Conservation (phyloP, 2,888 invertebrate species). For the Imbricaverruca yamaguchii region DNA sequence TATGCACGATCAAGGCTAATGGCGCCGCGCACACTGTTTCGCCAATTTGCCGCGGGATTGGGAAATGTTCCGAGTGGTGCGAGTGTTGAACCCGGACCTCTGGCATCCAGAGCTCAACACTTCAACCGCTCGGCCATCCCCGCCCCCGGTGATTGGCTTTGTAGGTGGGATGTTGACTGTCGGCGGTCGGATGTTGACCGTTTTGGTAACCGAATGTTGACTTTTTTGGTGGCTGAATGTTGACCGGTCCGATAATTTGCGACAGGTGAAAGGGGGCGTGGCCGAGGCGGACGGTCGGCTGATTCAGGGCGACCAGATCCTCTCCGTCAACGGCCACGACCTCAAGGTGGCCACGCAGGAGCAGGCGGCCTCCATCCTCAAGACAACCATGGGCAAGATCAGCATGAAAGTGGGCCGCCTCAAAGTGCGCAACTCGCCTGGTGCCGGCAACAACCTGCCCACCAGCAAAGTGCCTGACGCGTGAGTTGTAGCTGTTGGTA, state of each 20-base stretch:
- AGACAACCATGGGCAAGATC: conserved; percentile 74
- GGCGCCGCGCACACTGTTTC: too few relatives aligned
- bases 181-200: too few relatives aligned
- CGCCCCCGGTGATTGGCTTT: too few relatives aligned
- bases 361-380: conserved; percentile 80
- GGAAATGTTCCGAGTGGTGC: too few relatives aligned
- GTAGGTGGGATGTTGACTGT: too few relatives aligned
- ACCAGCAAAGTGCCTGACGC: conserved; percentile 18
- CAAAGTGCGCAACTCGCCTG: conserved; percentile 44
- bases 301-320: conserved; percentile 83
- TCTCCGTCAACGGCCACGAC: conserved; percentile 81
- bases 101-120: too few relatives aligned
- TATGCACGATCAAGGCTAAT: too few relatives aligned
- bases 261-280: conserved; percentile 74
- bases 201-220: too few relatives aligned
- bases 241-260: not conserved
- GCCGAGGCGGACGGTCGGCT: conserved; percentile 80
- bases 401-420: conserved; percentile 77
- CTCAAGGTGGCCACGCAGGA: conserved; percentile 62
- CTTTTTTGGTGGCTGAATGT: too few relatives aligned
- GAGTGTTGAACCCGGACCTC: too few relatives aligned
- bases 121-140: too few relatives aligned
- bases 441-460: not conserved
- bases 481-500: not conserved
- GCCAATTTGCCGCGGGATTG: too few relatives aligned